A percentile compares a stretch with the other conserved stretches of the same genome.
phyloP scores from a whole-genome alignment of 1,140 invertebrate species.

The Drosophila elegans region DNA sequence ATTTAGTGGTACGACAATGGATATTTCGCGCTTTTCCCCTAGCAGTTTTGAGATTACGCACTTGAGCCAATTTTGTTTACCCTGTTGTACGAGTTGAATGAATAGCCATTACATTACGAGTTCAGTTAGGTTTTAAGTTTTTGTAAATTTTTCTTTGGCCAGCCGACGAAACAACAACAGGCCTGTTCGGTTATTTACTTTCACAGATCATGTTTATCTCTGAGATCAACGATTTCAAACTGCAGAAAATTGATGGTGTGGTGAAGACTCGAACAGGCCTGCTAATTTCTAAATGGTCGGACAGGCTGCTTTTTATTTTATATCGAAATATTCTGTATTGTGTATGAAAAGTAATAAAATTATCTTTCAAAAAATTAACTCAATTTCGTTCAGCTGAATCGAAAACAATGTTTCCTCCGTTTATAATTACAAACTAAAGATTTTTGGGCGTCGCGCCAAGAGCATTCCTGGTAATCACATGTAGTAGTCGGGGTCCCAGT shows the following conservation, averaged over 20 bases:
- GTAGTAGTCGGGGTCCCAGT: constrained; percentile 72
- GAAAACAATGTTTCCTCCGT: neutral
- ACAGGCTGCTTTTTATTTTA: constrained; percentile 35
- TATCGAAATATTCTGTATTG: constrained; percentile 53
- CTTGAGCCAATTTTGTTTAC: constrained; percentile 43
- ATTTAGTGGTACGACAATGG: constrained; percentile 31
- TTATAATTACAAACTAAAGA: constrained; percentile 46
- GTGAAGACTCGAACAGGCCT: constrained; percentile 1
- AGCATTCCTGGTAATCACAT: constrained; percentile 44
- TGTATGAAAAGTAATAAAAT: constrained; percentile 55
- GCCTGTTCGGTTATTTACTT: constrained; percentile 7
- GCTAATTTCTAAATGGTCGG: constrained; percentile 2
- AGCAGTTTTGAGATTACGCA: constrained; percentile 72
- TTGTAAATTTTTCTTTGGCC: constrained; percentile 41
- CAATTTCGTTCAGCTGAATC: neutral
- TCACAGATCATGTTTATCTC: no score
- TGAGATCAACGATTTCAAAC: no score
- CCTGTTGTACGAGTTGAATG: constrained; percentile 38
- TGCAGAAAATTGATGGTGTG: neutral
- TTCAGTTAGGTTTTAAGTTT: constrained; percentile 45
- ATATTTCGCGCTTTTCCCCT: constrained; percentile 41
- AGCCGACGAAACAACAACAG: neutral
- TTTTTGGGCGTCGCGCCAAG: constrained; percentile 19
- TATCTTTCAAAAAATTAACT: constrained; percentile 31
- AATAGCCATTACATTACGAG: constrained; percentile 57